A percentile compares a stretch with the other conserved stretches of the same genome.
phyloP scores from a whole-genome alignment of 1,140 invertebrate species.

The Trialeurodes vaporariorum region DNA sequence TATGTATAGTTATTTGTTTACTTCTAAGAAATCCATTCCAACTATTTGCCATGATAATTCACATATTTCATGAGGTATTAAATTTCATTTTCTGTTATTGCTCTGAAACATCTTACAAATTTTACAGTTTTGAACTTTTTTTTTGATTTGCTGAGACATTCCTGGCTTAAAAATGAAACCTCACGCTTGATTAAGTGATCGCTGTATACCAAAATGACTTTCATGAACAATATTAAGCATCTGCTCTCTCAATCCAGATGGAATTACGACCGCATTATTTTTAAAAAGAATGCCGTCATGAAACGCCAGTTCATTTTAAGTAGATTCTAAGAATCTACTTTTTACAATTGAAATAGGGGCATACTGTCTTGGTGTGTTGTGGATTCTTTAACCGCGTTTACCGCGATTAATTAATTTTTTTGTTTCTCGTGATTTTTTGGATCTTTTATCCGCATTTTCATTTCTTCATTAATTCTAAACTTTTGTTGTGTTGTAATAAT shows the following conservation, averaged over 20 bases:
- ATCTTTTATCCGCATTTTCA: no score
- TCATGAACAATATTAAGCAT: constrained; percentile 35
- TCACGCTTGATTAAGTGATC: constrained; percentile 30
- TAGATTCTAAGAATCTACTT: no score
- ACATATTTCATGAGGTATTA: constrained; percentile 20
- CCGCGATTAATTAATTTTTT: no score
- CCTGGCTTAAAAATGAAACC: constrained; percentile 36
- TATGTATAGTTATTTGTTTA: constrained; percentile 32
- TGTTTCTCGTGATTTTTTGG: no score
- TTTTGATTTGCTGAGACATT: constrained; percentile 35
- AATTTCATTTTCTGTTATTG: constrained; percentile 29
- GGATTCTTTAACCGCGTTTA: no score
- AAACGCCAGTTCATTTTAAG: constrained; percentile 30
- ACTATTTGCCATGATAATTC: constrained; percentile 16
- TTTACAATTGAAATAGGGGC: constrained; percentile 28
- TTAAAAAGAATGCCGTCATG: constrained; percentile 31
- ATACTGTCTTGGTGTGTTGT: no score
- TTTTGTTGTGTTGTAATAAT: no score
- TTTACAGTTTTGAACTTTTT: constrained; percentile 32
- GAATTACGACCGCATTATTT: constrained; percentile 32
- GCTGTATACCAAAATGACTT: constrained; percentile 36
- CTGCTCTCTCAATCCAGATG: constrained; percentile 25
- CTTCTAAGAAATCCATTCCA: constrained; percentile 27
- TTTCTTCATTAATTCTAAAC: no score
- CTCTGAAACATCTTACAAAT: constrained; percentile 29